Evolutionary conservation across 2,113 vertebrate genomes (phyloP).

Genomic region (human): GRCh38 chr9:4519501-4520000

Average conservation of each 20-base stretch:
- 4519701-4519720: background rate
- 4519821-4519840: background rate
- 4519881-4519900: background rate
- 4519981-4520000: constrained; percentile 16
- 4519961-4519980: constrained; percentile 12
- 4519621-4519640: background rate
- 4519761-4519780: background rate
- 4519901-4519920: background rate
- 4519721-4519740: background rate
- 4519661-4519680: background rate
- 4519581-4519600: background rate
- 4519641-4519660: too few relatives aligned
- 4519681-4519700: background rate
- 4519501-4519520: background rate
- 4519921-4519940: constrained; percentile 2
- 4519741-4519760: background rate
- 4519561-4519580: background rate
- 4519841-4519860: background rate
- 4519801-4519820: background rate
- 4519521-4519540: background rate
- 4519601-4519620: background rate
- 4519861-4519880: background rate
- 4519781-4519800: background rate
- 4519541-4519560: background rate
- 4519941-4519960: constrained; percentile 65